Conservation (phyloP, 2,888 invertebrate species). For the Papilio demoleus region DNA sequence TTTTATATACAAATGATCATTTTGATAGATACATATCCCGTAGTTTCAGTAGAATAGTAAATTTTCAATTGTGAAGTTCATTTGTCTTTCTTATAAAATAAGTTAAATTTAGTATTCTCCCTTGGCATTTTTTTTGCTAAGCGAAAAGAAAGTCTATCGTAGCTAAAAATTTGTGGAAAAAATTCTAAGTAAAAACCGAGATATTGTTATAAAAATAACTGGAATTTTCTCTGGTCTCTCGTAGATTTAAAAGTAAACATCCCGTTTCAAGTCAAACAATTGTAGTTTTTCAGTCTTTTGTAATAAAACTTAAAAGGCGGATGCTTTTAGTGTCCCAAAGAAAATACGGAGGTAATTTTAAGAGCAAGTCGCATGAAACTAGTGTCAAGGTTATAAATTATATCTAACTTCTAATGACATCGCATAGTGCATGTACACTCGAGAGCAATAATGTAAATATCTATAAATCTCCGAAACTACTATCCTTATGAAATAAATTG, state of each 20-base stretch:
- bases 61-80: not conserved
- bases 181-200: not conserved
- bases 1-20: too few relatives aligned
- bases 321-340: slow-evolving; percentile 32
- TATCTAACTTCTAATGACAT: not conserved
- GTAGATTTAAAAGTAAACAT: slow-evolving; percentile 25
- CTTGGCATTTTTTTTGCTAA: not conserved
- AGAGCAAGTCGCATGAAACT: slow-evolving; percentile 2
- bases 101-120: not conserved
- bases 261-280: slow-evolving; percentile 25
- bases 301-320: slow-evolving; percentile 36
- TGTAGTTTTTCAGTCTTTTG: slow-evolving; percentile 34
- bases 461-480: too few relatives aligned
- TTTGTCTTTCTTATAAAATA: not conserved
- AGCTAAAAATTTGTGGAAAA: not conserved
- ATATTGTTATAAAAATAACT: slow-evolving; percentile 15
- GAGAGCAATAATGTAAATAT: too few relatives aligned
- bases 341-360: slow-evolving; percentile 17
- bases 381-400: not conserved
- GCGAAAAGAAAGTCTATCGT: not conserved
- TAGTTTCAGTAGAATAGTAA: too few relatives aligned
- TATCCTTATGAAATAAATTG: too few relatives aligned
- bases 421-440: not conserved
- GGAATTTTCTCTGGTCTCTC: not conserved
- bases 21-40: too few relatives aligned